A percentile compares a stretch with the other conserved stretches of the same genome.
Conservation (phyloP, 1,140 invertebrate species). For the Copidosoma floridanum region DNA sequence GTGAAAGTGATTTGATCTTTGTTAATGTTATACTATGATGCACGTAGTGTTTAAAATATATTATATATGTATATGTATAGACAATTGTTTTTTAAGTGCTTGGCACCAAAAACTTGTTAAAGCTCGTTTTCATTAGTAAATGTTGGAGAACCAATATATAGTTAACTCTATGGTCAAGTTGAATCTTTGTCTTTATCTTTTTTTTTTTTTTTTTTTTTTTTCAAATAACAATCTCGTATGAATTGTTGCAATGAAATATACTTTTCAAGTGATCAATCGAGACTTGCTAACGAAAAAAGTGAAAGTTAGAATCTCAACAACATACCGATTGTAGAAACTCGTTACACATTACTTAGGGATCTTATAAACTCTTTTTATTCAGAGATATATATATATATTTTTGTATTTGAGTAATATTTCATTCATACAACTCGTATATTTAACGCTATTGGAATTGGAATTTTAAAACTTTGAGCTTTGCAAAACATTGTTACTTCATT, state of each 20-base stretch:
- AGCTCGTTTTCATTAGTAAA: constrained; percentile 14
- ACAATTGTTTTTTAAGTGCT: constrained; percentile 14
- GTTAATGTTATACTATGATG: constrained; percentile 7
- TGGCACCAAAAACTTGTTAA: constrained; percentile 22
- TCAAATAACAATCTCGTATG: not conserved
- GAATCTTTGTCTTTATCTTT: constrained; percentile 12
- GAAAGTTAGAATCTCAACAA: not conserved
- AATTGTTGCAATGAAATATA: not conserved
- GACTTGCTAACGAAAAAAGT: not conserved
- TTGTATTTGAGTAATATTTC: constrained; percentile 7
- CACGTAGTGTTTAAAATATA: constrained; percentile 10
- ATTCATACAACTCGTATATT: constrained; percentile 6
- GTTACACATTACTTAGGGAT: not conserved
- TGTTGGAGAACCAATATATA: not conserved
- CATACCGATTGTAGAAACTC: no score
- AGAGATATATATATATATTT: constrained; percentile 21
- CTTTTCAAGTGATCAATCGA: not conserved
- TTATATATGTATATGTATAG: constrained; percentile 16
- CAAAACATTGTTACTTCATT: not conserved
- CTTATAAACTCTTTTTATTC: not conserved
- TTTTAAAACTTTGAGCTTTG: not conserved
- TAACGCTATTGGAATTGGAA: not conserved
- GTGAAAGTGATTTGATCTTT: constrained; percentile 11
- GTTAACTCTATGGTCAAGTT: not conserved
- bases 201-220: constrained; percentile 7